Conservation (phyloP, 2,888 invertebrate genomes). For the Argyresthia albistria region DNA sequence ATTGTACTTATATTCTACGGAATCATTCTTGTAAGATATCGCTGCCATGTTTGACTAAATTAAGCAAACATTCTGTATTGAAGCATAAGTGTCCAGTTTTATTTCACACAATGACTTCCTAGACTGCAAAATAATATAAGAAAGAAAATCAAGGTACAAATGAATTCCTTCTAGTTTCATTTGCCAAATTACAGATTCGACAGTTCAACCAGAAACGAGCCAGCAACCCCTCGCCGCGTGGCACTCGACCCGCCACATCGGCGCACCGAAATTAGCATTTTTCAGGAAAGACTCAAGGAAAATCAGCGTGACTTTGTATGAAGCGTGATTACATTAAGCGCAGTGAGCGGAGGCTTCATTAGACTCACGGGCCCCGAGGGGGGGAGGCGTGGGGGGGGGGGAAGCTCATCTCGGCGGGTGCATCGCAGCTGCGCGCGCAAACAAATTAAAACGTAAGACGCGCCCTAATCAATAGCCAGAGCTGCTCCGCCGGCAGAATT, state of each 20-base stretch:
- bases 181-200: too few species aligned
- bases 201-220: too few species aligned
- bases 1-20: too few species aligned
- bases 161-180: too few species aligned
- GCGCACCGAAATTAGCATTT: constrained; percentile 18
- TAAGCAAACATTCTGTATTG: too few species aligned
- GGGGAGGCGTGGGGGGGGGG: constrained; percentile 22
- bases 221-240: background rate
- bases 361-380: constrained; percentile 25
- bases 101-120: too few species aligned
- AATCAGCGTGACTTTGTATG: constrained; percentile 47
- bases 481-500: constrained; percentile 68
- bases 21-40: too few species aligned
- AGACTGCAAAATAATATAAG: too few species aligned
- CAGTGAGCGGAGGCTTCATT: constrained; percentile 63
- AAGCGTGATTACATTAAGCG: constrained; percentile 46
- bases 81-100: too few species aligned
- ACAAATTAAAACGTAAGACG: constrained; percentile 73
- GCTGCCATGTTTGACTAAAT: too few species aligned
- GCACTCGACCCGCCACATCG: constrained; percentile 7
- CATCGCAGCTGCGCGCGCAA: constrained; percentile 70
- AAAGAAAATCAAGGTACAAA: too few species aligned
- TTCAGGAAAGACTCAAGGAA: constrained; percentile 2
- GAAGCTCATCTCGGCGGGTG: constrained; percentile 60
- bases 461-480: constrained; percentile 72